phyloP scores from a whole-genome alignment of 64 coral and sea anemone genomes.

The Stichodactyla mertensii region DNA sequence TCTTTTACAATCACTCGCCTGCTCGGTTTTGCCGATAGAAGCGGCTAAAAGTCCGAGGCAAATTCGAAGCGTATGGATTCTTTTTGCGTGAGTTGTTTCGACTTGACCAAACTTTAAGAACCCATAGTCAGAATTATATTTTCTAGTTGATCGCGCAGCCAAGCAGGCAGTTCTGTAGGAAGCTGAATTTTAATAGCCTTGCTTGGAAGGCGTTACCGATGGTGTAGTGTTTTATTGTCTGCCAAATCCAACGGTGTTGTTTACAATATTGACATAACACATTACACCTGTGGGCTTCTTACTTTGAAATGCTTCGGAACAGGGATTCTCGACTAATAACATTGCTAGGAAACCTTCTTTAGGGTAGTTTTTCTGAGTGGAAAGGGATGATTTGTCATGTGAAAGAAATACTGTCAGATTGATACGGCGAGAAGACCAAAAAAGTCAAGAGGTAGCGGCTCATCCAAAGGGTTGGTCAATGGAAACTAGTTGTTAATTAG shows the following conservation, averaged over 20 bases:
- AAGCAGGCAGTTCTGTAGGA: background rate
- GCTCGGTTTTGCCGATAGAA: background rate
- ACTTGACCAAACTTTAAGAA: background rate
- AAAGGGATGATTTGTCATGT: background rate
- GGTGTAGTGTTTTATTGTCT: background rate
- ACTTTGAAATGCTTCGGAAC: background rate
- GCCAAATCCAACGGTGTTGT: background rate
- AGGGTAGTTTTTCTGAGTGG: background rate
- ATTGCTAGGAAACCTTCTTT: background rate
- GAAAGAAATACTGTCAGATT: background rate
- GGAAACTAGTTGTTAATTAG: background rate
- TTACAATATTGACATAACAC: background rate
- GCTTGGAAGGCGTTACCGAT: background rate
- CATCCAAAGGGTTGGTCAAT: background rate
- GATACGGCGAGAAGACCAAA: background rate
- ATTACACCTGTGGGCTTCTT: background rate
- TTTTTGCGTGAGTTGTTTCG: background rate
- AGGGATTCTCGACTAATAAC: background rate
- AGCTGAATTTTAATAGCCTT: background rate
- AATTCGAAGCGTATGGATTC: background rate
- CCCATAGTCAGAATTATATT: slow-evolving; percentile 10
- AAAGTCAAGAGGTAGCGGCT: background rate
- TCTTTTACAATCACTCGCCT: background rate
- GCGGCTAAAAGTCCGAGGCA: background rate
- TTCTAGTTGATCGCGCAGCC: slow-evolving; percentile 21